Base-by-base conservation (phyloP, 64 coral and sea anemone genomes). In the Orbicella faveolata region DNA sequence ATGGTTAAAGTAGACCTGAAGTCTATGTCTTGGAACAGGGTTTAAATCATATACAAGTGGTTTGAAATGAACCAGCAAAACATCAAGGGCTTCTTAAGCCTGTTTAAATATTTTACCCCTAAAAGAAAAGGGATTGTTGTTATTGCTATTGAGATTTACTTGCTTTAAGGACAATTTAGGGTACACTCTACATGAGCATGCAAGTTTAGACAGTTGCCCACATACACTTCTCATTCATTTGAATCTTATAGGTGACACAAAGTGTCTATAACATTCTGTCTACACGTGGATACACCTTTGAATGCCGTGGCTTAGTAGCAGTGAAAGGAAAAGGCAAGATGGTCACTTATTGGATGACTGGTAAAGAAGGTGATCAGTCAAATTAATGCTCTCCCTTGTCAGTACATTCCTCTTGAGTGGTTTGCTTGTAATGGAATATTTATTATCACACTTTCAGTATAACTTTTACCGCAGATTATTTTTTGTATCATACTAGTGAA, bases 301-400 rank as follows among this genome's bases (percentile, higher is more conserved):
- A 99, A 64, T 99, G 97, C 74, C 97, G 97, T 48, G 97, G 97
- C 9, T 85, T 96, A 81, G 94, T 99, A 14, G 84, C 94, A 18
- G 97, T 99, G 17, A 99, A 99, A 83, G 97, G 97, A 9, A 99
- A 99, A 96, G 97, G 97, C 5, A 96, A 90, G 75, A 99, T 99
- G 97, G 94, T 99, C 14, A 99, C 97, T 0, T 99, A 99, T 30
- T 99, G 94, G 94, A 63, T 99, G 84, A 95, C 94, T 85, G 97
- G 97, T 1, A 99, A 99, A 77, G 97, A 99, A 91, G 97, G 97
- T 53, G 82, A 85, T 41, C 82, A 85, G 8, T 73, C 82, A 44
- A 85, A 37, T 72, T 69, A 84, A 36, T 53, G 21, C 12, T 10
- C 3, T 39, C 74, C 21, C 34, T 36, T 3, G 36, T 6, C 75